phyloP scores from a whole-genome alignment of 1,140 invertebrate species.

The Reticulitermes speratus region DNA sequence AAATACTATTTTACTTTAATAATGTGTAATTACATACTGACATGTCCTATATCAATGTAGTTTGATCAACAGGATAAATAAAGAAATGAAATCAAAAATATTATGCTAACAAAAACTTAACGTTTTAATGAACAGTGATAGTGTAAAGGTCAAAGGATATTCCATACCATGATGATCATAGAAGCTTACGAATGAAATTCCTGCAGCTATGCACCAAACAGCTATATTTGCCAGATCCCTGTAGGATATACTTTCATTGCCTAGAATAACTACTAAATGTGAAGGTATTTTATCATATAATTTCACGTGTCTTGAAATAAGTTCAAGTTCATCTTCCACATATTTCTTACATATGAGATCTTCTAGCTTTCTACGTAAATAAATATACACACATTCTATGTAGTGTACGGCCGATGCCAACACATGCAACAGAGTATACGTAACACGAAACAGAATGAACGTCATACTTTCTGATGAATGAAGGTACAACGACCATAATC shows the following conservation, averaged over 20 bases:
- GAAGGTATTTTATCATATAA: constrained; percentile 32
- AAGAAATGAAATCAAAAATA: too few species aligned
- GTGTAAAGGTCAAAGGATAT: constrained; percentile 21
- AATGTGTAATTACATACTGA: too few species aligned
- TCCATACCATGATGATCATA: constrained; percentile 66
- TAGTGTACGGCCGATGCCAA: constrained; percentile 25
- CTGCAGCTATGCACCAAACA: constrained; percentile 62
- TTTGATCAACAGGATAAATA: too few species aligned
- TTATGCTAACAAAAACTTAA: not conserved
- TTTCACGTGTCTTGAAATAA: constrained; percentile 27
- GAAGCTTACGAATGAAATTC: constrained; percentile 66
- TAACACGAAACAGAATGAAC: constrained; percentile 27
- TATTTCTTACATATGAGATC: not conserved
- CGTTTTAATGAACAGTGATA: not conserved
- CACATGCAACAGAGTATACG: constrained; percentile 27
- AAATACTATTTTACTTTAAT: too few species aligned
- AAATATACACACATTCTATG: constrained; percentile 26
- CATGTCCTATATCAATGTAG: too few species aligned
- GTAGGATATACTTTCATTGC: constrained; percentile 49
- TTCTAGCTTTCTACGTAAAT: constrained; percentile 16
- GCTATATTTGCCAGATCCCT: constrained; percentile 58
- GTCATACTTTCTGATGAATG: constrained; percentile 22
- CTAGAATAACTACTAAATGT: constrained; percentile 55
- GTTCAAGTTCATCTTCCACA: constrained; percentile 31
- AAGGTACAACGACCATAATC: not conserved